These are phyloP conservation scores for Eurytoma californica DNA, from an alignment of 2,888 invertebrate species.

Conservation along the genomic window DNA sequence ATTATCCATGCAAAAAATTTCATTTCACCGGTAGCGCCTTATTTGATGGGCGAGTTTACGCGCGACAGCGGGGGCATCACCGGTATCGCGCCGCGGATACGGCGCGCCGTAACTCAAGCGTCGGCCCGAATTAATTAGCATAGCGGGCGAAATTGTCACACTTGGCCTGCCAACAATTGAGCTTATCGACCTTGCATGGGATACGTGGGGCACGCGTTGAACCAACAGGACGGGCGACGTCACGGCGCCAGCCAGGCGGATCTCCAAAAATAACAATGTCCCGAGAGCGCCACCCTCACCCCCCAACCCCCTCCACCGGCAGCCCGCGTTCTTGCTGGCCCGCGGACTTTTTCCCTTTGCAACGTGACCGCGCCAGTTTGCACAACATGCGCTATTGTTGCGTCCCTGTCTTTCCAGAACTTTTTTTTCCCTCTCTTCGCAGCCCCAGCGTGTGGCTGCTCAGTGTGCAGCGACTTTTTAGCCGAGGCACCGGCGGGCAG, in stretches of 20 bases:
- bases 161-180: conserved; percentile 43
- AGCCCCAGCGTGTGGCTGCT: neutral
- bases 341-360: conserved; percentile 16
- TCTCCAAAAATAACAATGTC: conserved; percentile 53
- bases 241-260: conserved; percentile 40
- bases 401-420: neutral
- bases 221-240: conserved; percentile 16
- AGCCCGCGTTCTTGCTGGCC: neutral
- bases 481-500: neutral
- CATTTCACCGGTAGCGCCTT: neutral
- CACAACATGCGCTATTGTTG: conserved; percentile 10
- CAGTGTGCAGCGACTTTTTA: neutral
- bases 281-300: neutral
- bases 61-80: neutral
- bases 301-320: neutral
- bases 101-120: conserved; percentile 26
- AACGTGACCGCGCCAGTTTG: neutral
- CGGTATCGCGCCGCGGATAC: neutral
- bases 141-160: conserved; percentile 45
- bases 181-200: conserved; percentile 45
- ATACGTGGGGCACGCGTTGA: neutral
- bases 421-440: neutral
- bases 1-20: no score
- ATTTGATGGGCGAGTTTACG: conserved; percentile 2
- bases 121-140: conserved; percentile 50